Conservation (phyloP, 2,888 invertebrate species). For the Caenorhabditis uteleia region DNA sequence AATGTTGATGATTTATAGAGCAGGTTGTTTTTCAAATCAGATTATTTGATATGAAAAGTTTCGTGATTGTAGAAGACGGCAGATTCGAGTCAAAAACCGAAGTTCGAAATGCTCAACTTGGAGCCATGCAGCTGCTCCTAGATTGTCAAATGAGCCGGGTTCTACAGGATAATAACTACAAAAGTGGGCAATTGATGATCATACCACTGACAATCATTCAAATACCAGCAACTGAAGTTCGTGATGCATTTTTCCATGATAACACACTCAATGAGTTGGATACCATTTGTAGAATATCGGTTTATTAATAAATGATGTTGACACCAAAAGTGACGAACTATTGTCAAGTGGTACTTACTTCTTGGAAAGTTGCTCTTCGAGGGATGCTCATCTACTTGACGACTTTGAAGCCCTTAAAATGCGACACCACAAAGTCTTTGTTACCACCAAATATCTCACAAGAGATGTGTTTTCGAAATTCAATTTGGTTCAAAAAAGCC, state of each 20-base stretch:
- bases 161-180: background rate
- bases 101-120: conserved; percentile 9
- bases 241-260: conserved; percentile 17
- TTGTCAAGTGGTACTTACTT: no score
- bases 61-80: conserved; percentile 36
- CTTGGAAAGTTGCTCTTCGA: no score
- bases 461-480: no score
- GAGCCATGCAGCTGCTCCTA: conserved; percentile 23
- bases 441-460: no score
- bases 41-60: no score
- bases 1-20: conserved; percentile 39
- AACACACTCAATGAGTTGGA: conserved; percentile 3
- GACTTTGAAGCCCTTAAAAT: no score
- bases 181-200: conserved; percentile 19
- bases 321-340: no score
- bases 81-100: conserved; percentile 24
- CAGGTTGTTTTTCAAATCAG: conserved; percentile 20
- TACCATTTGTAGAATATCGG: conserved; percentile 14
- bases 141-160: conserved; percentile 19
- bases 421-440: no score
- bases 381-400: no score
- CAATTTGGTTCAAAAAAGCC: no score
- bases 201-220: conserved; percentile 17
- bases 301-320: conserved; percentile 17
- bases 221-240: conserved; percentile 13